These are phyloP conservation scores for Electrophaes corylata DNA, from an alignment of 2,888 invertebrate species.

Conservation along the genomic window DNA sequence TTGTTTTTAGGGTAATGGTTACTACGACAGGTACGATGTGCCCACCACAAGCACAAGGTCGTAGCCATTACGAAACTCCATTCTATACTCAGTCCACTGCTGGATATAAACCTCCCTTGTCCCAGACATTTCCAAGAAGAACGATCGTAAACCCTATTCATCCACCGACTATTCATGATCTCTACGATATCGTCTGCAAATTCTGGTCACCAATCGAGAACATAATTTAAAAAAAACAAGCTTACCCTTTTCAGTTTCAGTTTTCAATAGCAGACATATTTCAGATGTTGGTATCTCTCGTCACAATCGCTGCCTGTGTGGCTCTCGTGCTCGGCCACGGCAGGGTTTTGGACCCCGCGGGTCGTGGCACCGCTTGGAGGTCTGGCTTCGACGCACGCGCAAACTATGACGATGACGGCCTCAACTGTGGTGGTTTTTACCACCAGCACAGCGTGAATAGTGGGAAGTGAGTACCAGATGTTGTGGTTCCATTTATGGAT, in stretches of 20 bases:
- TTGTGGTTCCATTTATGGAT: too few relatives aligned
- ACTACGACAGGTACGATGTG: too few relatives aligned
- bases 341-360: conserved; percentile 89
- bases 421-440: conserved; percentile 92
- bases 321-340: conserved; percentile 83
- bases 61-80: too few relatives aligned
- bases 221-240: not conserved
- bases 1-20: too few relatives aligned
- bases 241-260: not conserved
- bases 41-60: too few relatives aligned
- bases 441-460: conserved; percentile 89
- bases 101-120: too few relatives aligned
- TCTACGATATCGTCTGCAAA: too few relatives aligned
- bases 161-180: too few relatives aligned
- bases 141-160: too few relatives aligned
- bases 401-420: conserved; percentile 92
- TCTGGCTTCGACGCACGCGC: conserved; percentile 90
- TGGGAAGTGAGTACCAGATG: conserved; percentile 82
- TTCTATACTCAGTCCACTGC: too few relatives aligned
- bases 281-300: conserved; percentile 35
- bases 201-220: too few relatives aligned
- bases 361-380: conserved; percentile 91
- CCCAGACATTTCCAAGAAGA: too few relatives aligned
- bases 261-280: not conserved
- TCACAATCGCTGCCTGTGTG: conserved; percentile 32